Conservation (phyloP, 2,113 vertebrate species). For the Tichodroma muraria region DNA sequence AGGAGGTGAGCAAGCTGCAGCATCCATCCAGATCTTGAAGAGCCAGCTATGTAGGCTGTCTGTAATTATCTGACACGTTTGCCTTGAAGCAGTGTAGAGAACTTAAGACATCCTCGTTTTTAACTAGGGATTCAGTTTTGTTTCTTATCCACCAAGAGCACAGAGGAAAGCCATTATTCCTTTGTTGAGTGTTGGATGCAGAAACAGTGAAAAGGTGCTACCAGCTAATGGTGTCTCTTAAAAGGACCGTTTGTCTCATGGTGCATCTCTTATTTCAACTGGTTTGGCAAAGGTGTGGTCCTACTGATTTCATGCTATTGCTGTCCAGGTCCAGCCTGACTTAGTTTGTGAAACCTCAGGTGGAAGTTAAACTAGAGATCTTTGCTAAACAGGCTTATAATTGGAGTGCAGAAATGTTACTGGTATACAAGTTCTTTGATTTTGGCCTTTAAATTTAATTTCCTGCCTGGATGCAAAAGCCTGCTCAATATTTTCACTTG, state of each 20-base stretch:
- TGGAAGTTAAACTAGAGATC: neutral
- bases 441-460: neutral
- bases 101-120: neutral
- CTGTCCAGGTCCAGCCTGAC: neutral
- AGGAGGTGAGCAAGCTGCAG: neutral
- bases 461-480: neutral
- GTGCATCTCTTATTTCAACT: neutral
- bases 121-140: neutral
- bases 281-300: conserved; percentile 5
- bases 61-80: neutral
- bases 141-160: neutral
- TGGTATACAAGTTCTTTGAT: neutral
- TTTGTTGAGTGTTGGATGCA: neutral
- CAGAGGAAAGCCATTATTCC: neutral
- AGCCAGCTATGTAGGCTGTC: neutral
- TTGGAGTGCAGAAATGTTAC: neutral
- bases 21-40: neutral
- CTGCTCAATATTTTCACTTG: neutral
- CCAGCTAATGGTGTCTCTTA: neutral
- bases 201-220: neutral
- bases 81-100: neutral
- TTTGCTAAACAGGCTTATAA: neutral
- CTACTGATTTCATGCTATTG: neutral
- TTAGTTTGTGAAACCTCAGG: neutral
- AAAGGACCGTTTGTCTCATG: neutral